These are phyloP conservation scores for Cuniculus paca DNA, from an alignment of 2,797 vertebrate genomes.

Conservation along the genomic window DNA sequence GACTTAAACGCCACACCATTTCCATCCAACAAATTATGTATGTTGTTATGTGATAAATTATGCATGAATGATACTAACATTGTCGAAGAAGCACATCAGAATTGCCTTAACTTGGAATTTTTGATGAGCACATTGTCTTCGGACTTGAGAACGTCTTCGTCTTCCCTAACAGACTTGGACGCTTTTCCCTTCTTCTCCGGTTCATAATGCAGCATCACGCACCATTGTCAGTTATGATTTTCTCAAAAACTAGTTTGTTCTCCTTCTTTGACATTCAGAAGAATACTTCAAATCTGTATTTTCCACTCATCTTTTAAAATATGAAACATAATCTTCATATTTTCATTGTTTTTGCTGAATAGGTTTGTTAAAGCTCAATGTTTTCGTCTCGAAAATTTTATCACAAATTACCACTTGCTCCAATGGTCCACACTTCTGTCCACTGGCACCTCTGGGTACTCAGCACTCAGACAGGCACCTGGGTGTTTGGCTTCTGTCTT, in stretches of 20 bases:
- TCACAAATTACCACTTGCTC: neutral
- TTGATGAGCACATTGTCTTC: no score
- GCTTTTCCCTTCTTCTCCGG: fast-evolving
- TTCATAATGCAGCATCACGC: neutral
- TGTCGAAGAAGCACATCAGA: neutral
- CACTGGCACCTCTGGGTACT: neutral
- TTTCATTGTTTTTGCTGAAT: neutral
- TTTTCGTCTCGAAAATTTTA: neutral
- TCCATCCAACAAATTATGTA: no score
- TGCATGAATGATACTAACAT: fast-evolving
- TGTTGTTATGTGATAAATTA: fast-evolving
- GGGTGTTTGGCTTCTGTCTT: neutral
- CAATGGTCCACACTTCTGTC: neutral
- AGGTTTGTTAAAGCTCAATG: neutral
- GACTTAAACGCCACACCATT: neutral
- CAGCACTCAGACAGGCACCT: fast-evolving
- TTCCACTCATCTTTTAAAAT: neutral
- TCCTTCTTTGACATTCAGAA: neutral
- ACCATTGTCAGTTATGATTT: neutral
- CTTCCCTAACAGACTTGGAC: no score
- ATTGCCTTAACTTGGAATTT: neutral
- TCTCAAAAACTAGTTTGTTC: neutral
- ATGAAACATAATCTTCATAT: neutral
- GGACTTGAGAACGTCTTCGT: fast-evolving
- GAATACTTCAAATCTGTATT: neutral